Evolutionary conservation across 2,888 invertebrate genomes (phyloP).

Genomic region (Xanthia icteritia): DNA sequence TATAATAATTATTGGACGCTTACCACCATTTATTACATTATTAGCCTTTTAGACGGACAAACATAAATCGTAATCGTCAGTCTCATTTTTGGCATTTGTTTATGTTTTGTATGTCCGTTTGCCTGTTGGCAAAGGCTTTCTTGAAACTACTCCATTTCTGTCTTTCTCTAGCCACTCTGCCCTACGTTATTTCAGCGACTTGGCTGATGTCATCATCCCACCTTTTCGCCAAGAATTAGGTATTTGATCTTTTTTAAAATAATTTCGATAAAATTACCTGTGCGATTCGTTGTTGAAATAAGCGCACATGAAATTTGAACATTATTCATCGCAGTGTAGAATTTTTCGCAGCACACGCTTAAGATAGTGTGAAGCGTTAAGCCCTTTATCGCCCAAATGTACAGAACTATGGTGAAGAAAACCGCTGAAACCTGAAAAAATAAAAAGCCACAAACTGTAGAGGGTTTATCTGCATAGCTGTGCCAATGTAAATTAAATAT

Average conservation of each 20-base stretch:
- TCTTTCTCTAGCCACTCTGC: neutral
- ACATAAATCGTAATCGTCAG: neutral
- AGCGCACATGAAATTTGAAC: conserved; percentile 14
- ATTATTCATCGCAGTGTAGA: conserved; percentile 34
- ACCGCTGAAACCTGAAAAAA: neutral
- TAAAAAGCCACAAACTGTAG: too few relatives aligned
- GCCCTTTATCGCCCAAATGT: conserved; percentile 9
- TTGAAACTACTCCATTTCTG: too few relatives aligned
- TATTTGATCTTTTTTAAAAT: neutral
- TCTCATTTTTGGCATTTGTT: neutral
- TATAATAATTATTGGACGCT: neutral
- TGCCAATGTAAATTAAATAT: neutral
- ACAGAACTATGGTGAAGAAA: neutral
- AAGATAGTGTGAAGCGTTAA: conserved; percentile 16
- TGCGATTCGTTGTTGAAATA: conserved; percentile 11
- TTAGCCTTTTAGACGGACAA: too few relatives aligned
- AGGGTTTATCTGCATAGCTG: neutral
- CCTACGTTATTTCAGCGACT: too few relatives aligned
- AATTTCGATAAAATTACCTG: conserved; percentile 3
- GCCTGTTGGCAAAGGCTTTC: neutral
- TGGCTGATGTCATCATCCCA: too few relatives aligned
- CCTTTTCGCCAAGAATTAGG: neutral
- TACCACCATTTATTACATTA: too few relatives aligned
- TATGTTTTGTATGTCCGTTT: neutral
- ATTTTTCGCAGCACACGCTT: conserved; percentile 19